Evolutionary conservation across 2,797 vertebrate species (phyloP), one percentile per base, ranked within the genome.

Genomic region (Crenuchus spilurus): DNA sequence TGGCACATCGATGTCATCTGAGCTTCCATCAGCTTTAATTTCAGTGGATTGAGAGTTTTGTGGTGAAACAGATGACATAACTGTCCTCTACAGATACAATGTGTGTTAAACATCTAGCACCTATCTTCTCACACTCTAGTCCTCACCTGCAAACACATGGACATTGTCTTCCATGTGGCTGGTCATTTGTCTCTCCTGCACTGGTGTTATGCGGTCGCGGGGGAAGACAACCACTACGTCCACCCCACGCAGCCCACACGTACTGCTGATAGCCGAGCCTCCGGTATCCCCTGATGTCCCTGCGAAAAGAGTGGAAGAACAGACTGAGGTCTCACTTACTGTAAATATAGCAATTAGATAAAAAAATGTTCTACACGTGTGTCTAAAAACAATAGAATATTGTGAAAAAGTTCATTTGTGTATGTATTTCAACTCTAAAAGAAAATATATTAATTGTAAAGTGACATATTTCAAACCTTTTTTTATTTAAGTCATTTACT

Each of bases 211-310:
- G 63, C 89, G 86, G 22, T 95, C 95, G 14, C 79, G 88, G n/a
- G 97, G 96, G 75, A 95, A 91, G 64, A 96, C 82, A 72, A 98
- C 95, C 20, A 98, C 86, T 79, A 98, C 89, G 51, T 97, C 95
- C 82, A 97, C 4, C 0, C 93, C 94, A 60, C 82, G 77, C 48
- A 94, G 86, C 2, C 94, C 95, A 70, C 91, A 91, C 0, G 94
- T 91, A 0, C 96, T 95, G 67, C 95, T 94, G 0, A 99, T 93
- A 46, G 97, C 96, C 0, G 97, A 93, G 70, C 96, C 94, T 0
- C 97, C 97, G 0, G 97, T 99, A 88, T 99, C 97, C 24, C 97
- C 97, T 0, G 97, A 95, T 0, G 97, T 99, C 5, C 94, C 97
- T 99, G 82, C 2, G 49, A 65, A 49, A 5, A 4, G 6, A 55